Evolutionary conservation across 2,888 invertebrate species (phyloP).

Genomic region (Agonum fuliginosum): DNA sequence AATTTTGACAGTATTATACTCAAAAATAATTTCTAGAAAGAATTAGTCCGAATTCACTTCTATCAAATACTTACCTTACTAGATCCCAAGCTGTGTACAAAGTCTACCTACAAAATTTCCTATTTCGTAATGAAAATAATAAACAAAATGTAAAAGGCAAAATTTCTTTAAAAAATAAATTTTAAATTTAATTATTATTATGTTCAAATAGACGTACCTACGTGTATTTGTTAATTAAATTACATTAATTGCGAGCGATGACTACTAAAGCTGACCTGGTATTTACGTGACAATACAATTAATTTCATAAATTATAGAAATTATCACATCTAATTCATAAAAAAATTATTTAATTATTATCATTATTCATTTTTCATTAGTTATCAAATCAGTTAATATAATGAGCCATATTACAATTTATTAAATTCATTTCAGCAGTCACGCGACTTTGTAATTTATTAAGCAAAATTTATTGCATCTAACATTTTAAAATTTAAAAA

Average conservation of each 20-base stretch:
- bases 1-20: no score
- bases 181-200: neutral
- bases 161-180: constrained; percentile 4
- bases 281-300: constrained; percentile 16
- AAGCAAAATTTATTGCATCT: no score
- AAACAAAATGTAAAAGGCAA: neutral
- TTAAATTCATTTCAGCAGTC: constrained; percentile 13
- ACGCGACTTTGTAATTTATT: no score
- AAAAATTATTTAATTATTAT: neutral
- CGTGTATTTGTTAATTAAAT: constrained; percentile 8
- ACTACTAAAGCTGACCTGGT: neutral
- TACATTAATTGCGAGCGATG: neutral
- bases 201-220: neutral
- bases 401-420: constrained; percentile 7
- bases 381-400: neutral
- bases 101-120: no score
- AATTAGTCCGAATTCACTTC: no score
- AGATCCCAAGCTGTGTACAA: no score
- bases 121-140: no score
- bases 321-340: constrained; percentile 4
- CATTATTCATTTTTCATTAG: constrained; percentile 7
- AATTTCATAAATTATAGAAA: constrained; percentile 8
- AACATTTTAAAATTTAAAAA: no score
- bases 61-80: no score
- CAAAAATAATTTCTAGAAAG: no score